phyloP scores from a whole-genome alignment of 1,140 invertebrate genomes.

The Propsilocerus akamusi region DNA sequence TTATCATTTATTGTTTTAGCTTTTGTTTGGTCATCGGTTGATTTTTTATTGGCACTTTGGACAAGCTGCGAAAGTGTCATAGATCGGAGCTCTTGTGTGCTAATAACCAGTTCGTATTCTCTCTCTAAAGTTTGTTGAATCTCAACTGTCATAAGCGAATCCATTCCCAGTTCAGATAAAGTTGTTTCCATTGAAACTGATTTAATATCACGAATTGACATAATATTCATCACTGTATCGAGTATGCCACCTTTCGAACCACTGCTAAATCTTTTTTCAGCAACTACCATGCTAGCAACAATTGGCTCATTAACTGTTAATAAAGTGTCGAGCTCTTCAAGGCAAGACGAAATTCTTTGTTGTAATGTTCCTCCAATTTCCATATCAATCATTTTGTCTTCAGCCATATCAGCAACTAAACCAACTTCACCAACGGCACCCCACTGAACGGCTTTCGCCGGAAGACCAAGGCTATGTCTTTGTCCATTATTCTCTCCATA shows the following conservation, averaged over 20 bases:
- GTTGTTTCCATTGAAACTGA: constrained; percentile 38
- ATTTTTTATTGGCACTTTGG: too few species aligned
- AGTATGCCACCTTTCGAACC: constrained; percentile 37
- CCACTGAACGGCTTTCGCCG: constrained; percentile 20
- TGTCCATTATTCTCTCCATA: constrained; percentile 42
- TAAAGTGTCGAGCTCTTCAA: constrained; percentile 28
- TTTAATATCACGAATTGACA: constrained; percentile 34
- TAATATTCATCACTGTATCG: constrained; percentile 41
- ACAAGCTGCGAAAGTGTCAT: constrained; percentile 24
- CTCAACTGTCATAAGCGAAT: constrained; percentile 82
- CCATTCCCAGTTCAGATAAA: constrained; percentile 71
- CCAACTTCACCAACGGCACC: constrained; percentile 39
- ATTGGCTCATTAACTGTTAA: constrained; percentile 40
- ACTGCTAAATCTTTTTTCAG: constrained; percentile 40
- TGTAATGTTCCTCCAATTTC: constrained; percentile 38
- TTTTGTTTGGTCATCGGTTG: too few species aligned
- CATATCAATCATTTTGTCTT: constrained; percentile 28
- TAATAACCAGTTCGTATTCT: constrained; percentile 59
- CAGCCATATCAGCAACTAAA: constrained; percentile 33
- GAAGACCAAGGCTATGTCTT: constrained; percentile 27
- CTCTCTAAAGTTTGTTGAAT: constrained; percentile 71
- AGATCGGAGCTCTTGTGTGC: constrained; percentile 57
- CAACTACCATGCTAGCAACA: constrained; percentile 61
- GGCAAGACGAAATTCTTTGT: background rate
- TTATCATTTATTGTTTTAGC: too few species aligned